Percentiles rank a stretch among this genome's conserved stretches.
These are phyloP conservation scores for Argyresthia albistria DNA, from an alignment of 2,888 invertebrate genomes.

Conservation along the genomic window DNA sequence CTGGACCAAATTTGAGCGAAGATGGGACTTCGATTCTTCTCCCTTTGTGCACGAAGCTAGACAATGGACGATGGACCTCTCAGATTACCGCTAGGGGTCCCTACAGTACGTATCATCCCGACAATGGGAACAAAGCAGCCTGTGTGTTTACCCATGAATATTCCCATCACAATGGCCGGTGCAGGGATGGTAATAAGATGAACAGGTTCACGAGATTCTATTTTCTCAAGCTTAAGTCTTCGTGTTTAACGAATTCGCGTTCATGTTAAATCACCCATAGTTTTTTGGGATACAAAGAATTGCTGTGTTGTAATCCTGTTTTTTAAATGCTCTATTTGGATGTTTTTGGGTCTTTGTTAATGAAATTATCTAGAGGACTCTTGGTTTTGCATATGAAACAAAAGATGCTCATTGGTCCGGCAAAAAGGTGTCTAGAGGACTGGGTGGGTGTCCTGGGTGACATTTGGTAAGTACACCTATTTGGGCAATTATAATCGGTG, in stretches of 20 bases:
- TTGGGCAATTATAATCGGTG: constrained; percentile 49
- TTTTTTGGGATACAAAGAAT: constrained; percentile 29
- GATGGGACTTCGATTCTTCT: constrained; percentile 23
- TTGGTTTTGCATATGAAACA: neutral
- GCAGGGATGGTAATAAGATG: constrained; percentile 52
- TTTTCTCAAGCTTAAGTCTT: constrained; percentile 61
- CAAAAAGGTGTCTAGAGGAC: constrained; percentile 3
- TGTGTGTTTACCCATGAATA: constrained; percentile 73
- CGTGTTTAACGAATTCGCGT: constrained; percentile 71
- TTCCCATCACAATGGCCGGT: constrained; percentile 54
- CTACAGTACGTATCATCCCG: constrained; percentile 59
- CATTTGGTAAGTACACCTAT: constrained; percentile 54
- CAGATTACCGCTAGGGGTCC: constrained; percentile 59
- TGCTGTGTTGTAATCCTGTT: constrained; percentile 42
- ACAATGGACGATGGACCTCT: constrained; percentile 47
- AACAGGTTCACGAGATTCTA: constrained; percentile 57
- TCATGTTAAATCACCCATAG: constrained; percentile 65
- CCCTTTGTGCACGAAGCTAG: constrained; percentile 25
- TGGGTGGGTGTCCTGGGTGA: constrained; percentile 29
- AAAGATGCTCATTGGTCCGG: constrained; percentile 5
- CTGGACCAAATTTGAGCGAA: constrained; percentile 40
- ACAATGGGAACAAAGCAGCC: constrained; percentile 61
- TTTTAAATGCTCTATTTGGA: constrained; percentile 61
- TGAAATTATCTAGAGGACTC: neutral
- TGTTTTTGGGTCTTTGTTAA: constrained; percentile 28